Conservation (phyloP, 2,113 vertebrate species). For the Anguilla japonica region DNA sequence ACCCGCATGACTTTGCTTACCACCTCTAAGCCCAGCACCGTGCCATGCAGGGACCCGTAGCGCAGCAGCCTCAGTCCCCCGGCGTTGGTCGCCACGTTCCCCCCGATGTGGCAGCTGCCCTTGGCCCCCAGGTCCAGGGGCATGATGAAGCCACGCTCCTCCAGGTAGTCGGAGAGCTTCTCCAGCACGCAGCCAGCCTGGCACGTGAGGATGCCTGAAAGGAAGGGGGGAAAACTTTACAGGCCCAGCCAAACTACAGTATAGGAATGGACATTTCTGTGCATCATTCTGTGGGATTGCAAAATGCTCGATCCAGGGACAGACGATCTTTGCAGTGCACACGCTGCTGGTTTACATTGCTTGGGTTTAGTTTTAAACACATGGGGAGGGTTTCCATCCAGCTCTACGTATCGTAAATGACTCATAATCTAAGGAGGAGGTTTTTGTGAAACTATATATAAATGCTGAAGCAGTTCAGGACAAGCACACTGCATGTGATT, state of each 20-base stretch:
- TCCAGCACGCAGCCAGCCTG: constrained; percentile 92
- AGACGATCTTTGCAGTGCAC: too few species aligned
- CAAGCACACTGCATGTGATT: too few species aligned
- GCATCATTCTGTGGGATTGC: not conserved
- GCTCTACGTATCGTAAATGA: too few species aligned
- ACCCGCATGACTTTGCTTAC: constrained; percentile 64
- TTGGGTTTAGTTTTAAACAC: too few species aligned
- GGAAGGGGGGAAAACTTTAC: not conserved
- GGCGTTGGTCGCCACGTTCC: constrained; percentile 91
- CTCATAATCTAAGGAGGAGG: too few species aligned
- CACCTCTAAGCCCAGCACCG: constrained; percentile 89
- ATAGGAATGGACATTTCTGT: not conserved
- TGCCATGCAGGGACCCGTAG: constrained; percentile 87
- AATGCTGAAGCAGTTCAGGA: too few species aligned
- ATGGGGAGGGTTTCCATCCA: too few species aligned
- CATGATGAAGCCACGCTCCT: constrained; percentile 81
- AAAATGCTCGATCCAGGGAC: too few species aligned
- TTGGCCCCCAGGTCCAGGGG: constrained; percentile 94
- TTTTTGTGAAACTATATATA: too few species aligned
- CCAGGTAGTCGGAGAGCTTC: constrained; percentile 77
- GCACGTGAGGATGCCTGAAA: constrained; percentile 85
- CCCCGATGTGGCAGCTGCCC: constrained; percentile 95
- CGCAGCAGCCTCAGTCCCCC: constrained; percentile 86
- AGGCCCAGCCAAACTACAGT: not conserved
- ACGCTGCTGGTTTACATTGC: too few species aligned